Base-by-base conservation (phyloP, 2,113 vertebrate genomes). In the Collichthys lucidus region DNA sequence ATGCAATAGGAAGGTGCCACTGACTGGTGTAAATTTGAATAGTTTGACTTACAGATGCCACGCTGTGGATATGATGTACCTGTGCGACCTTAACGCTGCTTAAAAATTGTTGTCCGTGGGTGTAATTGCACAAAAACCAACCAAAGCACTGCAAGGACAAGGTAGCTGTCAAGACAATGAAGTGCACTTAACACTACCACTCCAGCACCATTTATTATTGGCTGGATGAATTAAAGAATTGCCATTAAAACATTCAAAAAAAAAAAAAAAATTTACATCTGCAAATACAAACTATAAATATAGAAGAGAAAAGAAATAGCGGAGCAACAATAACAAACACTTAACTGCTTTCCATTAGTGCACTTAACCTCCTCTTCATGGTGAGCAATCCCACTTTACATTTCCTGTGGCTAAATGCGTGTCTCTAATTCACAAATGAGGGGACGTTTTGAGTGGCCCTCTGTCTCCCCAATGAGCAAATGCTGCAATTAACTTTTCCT, bases 401-500 rank as follows among this genome's bases (percentile, higher is more conserved):
- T 84, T 86, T 92, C 90, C 91, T 88, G 87, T 89, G 91, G 92
- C 90, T 91, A 93, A 94, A 93, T 87, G 92, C 70, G 84, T 88
- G 87, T 96, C 94, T 96, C 95, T 97, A 96, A 97, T 97, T 97
- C 97, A 97, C 96, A 96, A 97, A 96, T 92, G 89, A 97, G 96
- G 93, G 89, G 95, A 96, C 96, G 95, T 96, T 97, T 96, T 96
- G 95, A 94, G 96, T 96, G 96, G 95, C 95, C 96, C 96, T 98
- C 96, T 96, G 96, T 97, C 96, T 96, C 92, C 95, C 93, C 93
- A 87, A 5, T 96, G 96, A 97, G 96, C 95, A 97, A 97, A 96
- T 96, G 96, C 96, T 96, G 96, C 96, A 97, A 97, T 98, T 98
- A 97, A 96, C 96, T 96, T 97, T 92, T 87, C 96, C 88, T 89